A percentile compares a stretch with the other conserved stretches of the same genome.
phyloP scores from a whole-genome alignment of 2,113 vertebrate genomes.

The Oxygymnocypris stewartii region DNA sequence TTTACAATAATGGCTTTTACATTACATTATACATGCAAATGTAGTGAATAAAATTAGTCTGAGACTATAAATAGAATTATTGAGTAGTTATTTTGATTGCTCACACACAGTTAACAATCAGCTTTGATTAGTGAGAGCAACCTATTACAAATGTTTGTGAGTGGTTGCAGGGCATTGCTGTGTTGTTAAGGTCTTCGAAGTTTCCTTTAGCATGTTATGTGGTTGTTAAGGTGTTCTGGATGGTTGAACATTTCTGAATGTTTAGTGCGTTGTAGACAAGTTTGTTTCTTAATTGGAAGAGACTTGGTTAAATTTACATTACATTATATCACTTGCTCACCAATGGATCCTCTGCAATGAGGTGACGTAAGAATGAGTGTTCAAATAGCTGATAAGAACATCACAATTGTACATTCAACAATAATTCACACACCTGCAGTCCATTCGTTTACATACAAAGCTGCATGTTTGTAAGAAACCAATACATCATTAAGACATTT shows the following conservation, averaged over 20 bases:
- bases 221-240: background rate
- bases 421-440: background rate
- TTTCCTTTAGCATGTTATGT: background rate
- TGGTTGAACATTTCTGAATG: background rate
- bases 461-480: too few species aligned
- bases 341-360: background rate
- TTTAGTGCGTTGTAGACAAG: background rate
- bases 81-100: background rate
- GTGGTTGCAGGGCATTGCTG: background rate
- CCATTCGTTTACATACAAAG: too few species aligned
- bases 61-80: background rate
- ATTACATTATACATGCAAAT: slow-evolving; percentile 9
- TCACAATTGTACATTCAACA: too few species aligned
- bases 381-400: background rate
- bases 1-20: background rate
- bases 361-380: too few species aligned
- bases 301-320: background rate
- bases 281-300: background rate
- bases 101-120: slow-evolving; percentile 28
- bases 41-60: background rate
- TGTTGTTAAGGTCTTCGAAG: background rate
- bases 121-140: slow-evolving; percentile 32
- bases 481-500: background rate
- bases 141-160: slow-evolving; percentile 5
- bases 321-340: too few species aligned